Base-by-base conservation (phyloP, 2,797 vertebrate genomes). In the Artibeus jamaicensis region DNA sequence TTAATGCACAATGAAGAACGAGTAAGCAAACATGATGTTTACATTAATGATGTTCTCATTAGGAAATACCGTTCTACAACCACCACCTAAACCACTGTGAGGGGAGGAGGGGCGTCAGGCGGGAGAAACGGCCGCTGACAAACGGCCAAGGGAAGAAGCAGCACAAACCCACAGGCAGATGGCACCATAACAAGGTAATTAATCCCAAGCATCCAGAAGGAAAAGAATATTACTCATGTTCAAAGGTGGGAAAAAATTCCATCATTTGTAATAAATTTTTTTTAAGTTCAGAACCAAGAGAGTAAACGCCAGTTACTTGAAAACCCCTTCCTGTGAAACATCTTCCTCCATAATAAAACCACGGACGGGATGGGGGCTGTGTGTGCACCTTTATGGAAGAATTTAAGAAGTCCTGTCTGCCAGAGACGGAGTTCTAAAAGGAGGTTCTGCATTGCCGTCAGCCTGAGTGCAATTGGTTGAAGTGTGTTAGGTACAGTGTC, bases 401-500 rank as follows among this genome's bases (percentile, higher is more conserved):
- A 42, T 21, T 22, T 12, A 48, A 46, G 44, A 48, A 90, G 3
- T 39, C 21, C 16, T 12, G 50, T 67, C 62, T 4, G 55, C 59
- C 68, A 10, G 39, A 34, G 44, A 59, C 1, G 4, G 0, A 29
- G 83, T 73, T 84, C 77, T 48, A 39, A 62, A 91, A 84, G n/a
- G 46, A 0, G 0, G 24, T 26, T 55, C 1, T 0, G 39, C 9
- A 3, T 34, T 5, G 11, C 7, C 0, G 1, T n/a, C 12, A 3
- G 10, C 2, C 3, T 1, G 37, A 18, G 24, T 24, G 9, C 44
- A n/a, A 42, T 46, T 22, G 42, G 32, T 26, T 29, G 53, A 50
- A n/a, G 67, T 29, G 71, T 78, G 24, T 59, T 29, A 42, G 46
- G 46, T 3, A 19, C 12, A 15, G 34, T 32, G 59, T 70, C 67